Base-by-base conservation (phyloP, 2,797 vertebrate genomes). In the Denticeps clupeoides region DNA sequence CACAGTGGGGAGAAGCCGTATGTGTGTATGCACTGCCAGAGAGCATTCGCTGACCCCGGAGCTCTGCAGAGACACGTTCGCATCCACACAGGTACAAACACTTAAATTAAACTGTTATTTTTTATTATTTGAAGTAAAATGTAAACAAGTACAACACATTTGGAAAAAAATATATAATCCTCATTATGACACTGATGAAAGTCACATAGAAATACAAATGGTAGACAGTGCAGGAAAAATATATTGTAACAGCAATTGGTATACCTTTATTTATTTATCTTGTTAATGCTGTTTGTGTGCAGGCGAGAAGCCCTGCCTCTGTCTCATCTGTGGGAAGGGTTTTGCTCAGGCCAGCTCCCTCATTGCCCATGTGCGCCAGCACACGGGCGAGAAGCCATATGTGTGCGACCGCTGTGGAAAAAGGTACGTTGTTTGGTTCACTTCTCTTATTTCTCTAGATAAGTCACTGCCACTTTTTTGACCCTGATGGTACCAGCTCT, bases 291-390 rank as follows among this genome's bases (percentile, higher is more conserved):
- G 4, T 18, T 4, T 38, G 35, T 38, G 11, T 71, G 1, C 73
- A 99, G 93, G 94, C 21, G 94, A 97, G 74, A 99, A 97, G 77
- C 94, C 94, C 0, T 99, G 94, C 59, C 84, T 93, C 56, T 99
- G 94, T 42, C 64, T 85, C 23, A 86, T 95, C 62, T 99, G 94
- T 1, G 90, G 93, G 16, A 99, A 97, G 58, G 90, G 91, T 60
- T 99, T 99, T 78, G 97, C 94, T 3, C 94, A 99, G 69, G 94
- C 94, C 38, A 99, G 94, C 75, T 99, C 93, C 2, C 89, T 99
- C 51, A 99, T 97, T 1, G 94, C 94, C 51, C 94, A 97, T 1
- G 89, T 97, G 58, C 91, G 93, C 19, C 93, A 99, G 63, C 94
- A 99, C 83, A 99, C 93, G 0, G 94, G 94, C 51, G 94, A 99